Conservation (phyloP, 2,797 vertebrate species). For the Falco cherrug region DNA sequence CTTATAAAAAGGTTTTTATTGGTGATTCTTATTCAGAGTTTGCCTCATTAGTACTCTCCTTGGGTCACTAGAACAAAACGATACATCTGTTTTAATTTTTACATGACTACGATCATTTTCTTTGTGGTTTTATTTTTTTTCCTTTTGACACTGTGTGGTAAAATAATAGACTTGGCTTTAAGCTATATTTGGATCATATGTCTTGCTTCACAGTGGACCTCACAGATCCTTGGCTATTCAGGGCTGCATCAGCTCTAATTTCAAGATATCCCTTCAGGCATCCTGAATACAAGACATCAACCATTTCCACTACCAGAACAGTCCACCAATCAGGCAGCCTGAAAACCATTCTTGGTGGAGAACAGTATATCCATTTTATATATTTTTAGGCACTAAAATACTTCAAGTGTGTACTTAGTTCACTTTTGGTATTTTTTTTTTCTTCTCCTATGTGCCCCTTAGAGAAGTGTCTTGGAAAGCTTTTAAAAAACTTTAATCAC, state of each 20-base stretch:
- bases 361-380: background rate
- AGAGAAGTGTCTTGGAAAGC: background rate
- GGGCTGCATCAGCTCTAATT: background rate
- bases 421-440: background rate
- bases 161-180: background rate
- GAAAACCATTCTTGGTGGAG: background rate
- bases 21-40: background rate
- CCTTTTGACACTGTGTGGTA: background rate
- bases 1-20: background rate
- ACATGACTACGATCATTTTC: background rate
- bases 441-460: background rate
- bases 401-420: background rate
- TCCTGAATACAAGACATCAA: background rate
- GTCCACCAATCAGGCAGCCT: background rate
- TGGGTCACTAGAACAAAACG: background rate
- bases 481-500: background rate
- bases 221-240: background rate
- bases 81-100: constrained; percentile 15
- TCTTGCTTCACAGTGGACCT: background rate
- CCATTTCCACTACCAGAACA: background rate
- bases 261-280: background rate
- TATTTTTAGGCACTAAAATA: background rate
- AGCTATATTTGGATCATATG: background rate
- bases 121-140: background rate
- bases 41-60: background rate